A percentile compares a stretch with the other conserved stretches of the same genome.
These are phyloP conservation scores for Megaceryle maxima DNA, from an alignment of 2,113 vertebrate species.

Conservation along the genomic window DNA sequence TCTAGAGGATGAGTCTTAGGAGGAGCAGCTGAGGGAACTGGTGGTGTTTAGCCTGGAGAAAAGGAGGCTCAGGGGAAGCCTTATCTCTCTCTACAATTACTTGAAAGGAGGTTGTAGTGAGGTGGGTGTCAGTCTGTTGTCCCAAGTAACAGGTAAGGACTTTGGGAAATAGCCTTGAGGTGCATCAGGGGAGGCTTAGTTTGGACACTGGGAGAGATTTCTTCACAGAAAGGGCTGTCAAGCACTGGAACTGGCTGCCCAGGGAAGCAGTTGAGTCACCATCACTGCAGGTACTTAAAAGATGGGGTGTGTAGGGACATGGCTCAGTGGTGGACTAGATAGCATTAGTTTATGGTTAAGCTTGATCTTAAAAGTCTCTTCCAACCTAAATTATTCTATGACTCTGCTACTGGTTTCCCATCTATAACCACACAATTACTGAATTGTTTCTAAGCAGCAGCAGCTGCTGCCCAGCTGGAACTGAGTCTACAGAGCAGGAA, in stretches of 20 bases:
- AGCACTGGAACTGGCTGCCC: background rate
- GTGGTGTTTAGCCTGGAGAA: background rate
- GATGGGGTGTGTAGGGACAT: rapidly evolving
- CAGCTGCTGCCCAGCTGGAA: background rate
- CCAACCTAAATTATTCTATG: background rate
- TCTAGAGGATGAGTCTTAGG: rapidly evolving
- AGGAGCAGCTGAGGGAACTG: background rate
- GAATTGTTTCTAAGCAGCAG: background rate
- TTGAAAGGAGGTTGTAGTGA: background rate
- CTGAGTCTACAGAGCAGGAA: background rate
- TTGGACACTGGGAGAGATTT: background rate
- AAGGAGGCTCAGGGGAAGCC: background rate
- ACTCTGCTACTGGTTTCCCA: background rate
- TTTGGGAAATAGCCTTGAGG: background rate
- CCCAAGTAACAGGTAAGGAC: rapidly evolving
- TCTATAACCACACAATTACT: background rate
- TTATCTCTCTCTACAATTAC: rapidly evolving
- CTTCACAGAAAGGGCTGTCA: background rate
- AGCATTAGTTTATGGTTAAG: background rate
- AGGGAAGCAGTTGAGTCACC: background rate
- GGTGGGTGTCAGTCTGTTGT: background rate
- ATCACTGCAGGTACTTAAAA: background rate
- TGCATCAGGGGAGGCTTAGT: background rate
- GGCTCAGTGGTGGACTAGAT: background rate
- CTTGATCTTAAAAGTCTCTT: background rate